These are phyloP conservation scores for Drosophila nannoptera DNA, from an alignment of 1,140 invertebrate species.

Conservation along the genomic window DNA sequence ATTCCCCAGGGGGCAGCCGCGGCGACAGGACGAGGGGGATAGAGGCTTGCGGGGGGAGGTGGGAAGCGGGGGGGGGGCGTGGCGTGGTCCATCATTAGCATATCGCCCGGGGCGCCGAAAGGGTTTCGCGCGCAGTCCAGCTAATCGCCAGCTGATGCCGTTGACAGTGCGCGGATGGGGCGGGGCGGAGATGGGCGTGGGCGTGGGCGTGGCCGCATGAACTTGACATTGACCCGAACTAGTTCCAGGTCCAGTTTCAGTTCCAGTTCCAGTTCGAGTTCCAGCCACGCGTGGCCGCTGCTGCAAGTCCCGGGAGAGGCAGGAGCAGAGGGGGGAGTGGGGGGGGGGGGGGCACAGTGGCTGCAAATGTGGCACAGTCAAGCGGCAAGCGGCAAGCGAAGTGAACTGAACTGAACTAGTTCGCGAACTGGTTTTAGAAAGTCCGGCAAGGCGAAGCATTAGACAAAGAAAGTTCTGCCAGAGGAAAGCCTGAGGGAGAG, in stretches of 20 bases:
- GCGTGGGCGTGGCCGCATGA: constrained; percentile 53
- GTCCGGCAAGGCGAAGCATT: background rate
- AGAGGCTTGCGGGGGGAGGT: background rate
- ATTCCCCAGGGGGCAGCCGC: constrained; percentile 31
- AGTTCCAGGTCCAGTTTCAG: background rate
- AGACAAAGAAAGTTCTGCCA: background rate
- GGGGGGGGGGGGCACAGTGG: background rate
- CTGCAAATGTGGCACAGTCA: constrained; percentile 9
- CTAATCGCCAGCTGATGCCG: constrained; percentile 72
- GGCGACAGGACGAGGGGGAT: constrained; percentile 9
- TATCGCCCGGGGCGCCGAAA: constrained; percentile 68
- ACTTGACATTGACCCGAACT: constrained; percentile 45
- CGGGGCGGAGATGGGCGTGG: background rate
- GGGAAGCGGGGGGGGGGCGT: background rate
- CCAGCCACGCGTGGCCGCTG: too few relatives aligned
- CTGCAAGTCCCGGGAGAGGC: too few relatives aligned
- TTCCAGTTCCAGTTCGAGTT: too few relatives aligned
- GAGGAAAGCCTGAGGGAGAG: too few relatives aligned
- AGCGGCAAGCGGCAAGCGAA: background rate
- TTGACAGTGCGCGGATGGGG: constrained; percentile 33
- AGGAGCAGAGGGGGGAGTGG: too few relatives aligned
- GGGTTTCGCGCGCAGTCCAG: constrained; percentile 60
- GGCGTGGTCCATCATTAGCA: constrained; percentile 63
- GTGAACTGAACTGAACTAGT: background rate
- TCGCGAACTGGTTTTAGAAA: background rate